A percentile compares a stretch with the other conserved stretches of the same genome.
These are phyloP conservation scores for Tympanuchus pallidicinctus DNA, from an alignment of 2,113 vertebrate genomes.

Conservation along the genomic window DNA sequence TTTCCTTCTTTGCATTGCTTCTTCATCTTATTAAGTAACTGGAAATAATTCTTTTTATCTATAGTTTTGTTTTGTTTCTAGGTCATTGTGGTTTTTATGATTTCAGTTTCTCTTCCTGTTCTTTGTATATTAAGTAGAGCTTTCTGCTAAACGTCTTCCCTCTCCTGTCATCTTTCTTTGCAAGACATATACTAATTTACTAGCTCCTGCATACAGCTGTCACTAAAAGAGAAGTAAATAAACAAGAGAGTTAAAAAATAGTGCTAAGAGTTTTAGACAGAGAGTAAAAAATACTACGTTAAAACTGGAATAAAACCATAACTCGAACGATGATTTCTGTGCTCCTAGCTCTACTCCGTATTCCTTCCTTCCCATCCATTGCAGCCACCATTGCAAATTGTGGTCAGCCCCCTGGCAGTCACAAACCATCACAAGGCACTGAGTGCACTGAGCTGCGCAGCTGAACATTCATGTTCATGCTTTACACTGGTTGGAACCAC, in stretches of 20 bases:
- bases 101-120: neutral
- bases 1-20: neutral
- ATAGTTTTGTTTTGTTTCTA: neutral
- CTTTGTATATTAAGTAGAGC: neutral
- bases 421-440: too few relatives aligned
- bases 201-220: neutral
- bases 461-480: rapidly evolving
- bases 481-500: neutral
- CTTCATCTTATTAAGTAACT: neutral
- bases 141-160: neutral
- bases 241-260: neutral
- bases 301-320: neutral
- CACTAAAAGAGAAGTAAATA: neutral
- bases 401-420: neutral
- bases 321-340: neutral
- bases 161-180: neutral
- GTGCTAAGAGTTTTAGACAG: neutral
- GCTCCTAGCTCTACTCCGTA: neutral
- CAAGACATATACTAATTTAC: neutral
- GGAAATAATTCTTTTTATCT: neutral
- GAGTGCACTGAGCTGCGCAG: neutral
- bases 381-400: rapidly evolving
- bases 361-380: neutral
- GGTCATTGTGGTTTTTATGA: neutral
- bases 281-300: neutral